Evolutionary conservation across 2,888 invertebrate species (phyloP).

Genomic region (Cepaea hortensis): DNA sequence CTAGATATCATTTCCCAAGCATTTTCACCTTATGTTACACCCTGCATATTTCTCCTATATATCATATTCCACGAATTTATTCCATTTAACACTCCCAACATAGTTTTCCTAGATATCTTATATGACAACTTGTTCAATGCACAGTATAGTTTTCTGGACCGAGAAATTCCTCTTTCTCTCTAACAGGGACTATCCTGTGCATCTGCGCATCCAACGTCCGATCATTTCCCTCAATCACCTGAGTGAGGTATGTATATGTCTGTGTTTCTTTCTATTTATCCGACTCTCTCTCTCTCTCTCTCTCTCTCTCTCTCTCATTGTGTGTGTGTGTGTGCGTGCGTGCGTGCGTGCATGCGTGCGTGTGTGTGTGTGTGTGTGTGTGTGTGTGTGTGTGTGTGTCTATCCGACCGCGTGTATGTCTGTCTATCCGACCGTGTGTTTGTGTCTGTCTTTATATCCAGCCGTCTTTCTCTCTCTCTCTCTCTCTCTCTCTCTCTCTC

Average conservation of each 20-base stretch:
- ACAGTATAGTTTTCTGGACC: no score
- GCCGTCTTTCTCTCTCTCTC: neutral
- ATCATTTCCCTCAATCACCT: conserved; percentile 1
- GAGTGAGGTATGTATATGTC: conserved; percentile 3
- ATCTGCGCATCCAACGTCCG: neutral
- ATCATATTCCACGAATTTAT: no score
- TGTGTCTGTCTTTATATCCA: neutral
- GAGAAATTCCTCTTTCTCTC: neutral
- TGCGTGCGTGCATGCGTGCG: no score
- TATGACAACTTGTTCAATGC: no score
- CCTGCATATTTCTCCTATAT: no score
- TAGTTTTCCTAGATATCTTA: no score
- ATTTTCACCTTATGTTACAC: no score
- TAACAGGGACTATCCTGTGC: conserved; percentile 11
- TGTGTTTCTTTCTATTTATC: neutral
- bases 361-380: neutral
- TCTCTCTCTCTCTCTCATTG: neutral
- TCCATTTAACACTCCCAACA: no score
- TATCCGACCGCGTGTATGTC: neutral
- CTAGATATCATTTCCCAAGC: no score
- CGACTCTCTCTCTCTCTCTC: neutral
- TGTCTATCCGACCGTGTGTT: neutral
- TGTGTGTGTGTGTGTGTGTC: neutral
- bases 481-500: neutral
- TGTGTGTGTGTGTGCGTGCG: no score